Base-by-base conservation (phyloP, 2,797 vertebrate genomes). In the Thunnus albacares region DNA sequence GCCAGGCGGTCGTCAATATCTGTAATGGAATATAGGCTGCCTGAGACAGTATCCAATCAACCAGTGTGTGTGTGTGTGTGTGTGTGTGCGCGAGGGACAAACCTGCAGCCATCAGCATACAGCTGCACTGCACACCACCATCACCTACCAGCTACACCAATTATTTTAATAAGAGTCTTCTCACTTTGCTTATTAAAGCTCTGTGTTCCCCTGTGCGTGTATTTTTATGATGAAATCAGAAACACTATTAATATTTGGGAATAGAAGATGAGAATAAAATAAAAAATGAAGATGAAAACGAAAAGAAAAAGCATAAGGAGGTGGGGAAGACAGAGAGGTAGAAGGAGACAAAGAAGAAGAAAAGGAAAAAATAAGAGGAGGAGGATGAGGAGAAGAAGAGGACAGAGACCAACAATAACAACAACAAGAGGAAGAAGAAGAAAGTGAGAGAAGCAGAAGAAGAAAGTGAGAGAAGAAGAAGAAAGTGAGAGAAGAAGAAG, bases 1-100 rank as follows among this genome's bases (percentile, higher is more conserved):
- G 84, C 74, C 71, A 81, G 33, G 30, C n/a, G 3, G 38, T 58
- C 84, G 71, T 89, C 89, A 92, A 90, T 88, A 91, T 91, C 85
- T 80, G 49, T 92, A 89, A 91, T 92, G 88, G 71, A 89, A 89
- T 90, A 81, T 88, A 88, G 68, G 78, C 52, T 69, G 53, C 66
- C 66, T 80, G 24, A 86, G 33, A 90, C 81, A 72, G 55, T 71
- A 77, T 81, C 81, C 65, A 88, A 90, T 91, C 81, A 87, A 56
- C 62, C 14, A 0, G 56, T 80, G 75, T 77, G 81, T 82, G 76
- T 80, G 79, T 76, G 78, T 81, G 80, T 82, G 73, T 72, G 77
- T 35, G 68, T 56, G 56, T 62, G 56, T 68, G 62, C 28, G 28
- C 28, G 28, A 4, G 71, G 33, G 45, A 57, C n/a, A 71, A 79